Evolutionary conservation across 1,140 invertebrate genomes (phyloP).

Genomic region (Oppia nitens): DNA sequence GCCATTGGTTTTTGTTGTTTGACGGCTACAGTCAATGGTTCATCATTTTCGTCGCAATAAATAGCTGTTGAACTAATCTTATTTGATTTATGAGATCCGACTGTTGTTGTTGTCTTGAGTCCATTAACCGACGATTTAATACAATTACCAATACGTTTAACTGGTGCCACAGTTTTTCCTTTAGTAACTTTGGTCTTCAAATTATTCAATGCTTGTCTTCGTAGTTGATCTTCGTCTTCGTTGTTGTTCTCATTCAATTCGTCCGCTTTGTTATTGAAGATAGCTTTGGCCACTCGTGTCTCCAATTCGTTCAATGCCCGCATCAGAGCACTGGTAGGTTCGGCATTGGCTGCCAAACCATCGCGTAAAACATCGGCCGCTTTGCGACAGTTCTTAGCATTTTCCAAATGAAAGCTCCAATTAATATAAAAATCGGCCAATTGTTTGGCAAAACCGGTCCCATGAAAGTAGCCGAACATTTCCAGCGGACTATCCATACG

Average conservation of each 20-base stretch:
- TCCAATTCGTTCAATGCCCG: neutral
- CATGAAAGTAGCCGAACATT: constrained; percentile 7
- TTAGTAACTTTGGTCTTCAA: constrained; percentile 2
- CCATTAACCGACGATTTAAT: neutral
- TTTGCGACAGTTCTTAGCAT: neutral
- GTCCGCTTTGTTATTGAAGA: neutral
- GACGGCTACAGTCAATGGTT: constrained; percentile 12
- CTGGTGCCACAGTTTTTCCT: constrained; percentile 2
- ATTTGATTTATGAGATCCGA: neutral
- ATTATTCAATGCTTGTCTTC: constrained; percentile 4
- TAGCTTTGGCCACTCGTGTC: neutral
- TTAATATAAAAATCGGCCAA: constrained; percentile 7
- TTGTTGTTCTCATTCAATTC: constrained; percentile 12
- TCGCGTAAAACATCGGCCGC: neutral
- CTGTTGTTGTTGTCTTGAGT: neutral
- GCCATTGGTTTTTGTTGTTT: constrained; percentile 2
- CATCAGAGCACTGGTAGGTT: neutral
- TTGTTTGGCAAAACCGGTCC: neutral
- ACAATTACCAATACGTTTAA: neutral
- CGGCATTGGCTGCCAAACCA: constrained; percentile 1
- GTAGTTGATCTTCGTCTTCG: constrained; percentile 36
- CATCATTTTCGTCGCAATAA: neutral
- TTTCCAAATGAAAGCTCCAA: constrained; percentile 8
- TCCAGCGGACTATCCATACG: neutral
- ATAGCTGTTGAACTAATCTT: neutral